A percentile compares a stretch with the other conserved stretches of the same genome.
These are phyloP conservation scores for Oncorhynchus tshawytscha DNA, from an alignment of 2,113 vertebrate genomes.

Conservation along the genomic window DNA sequence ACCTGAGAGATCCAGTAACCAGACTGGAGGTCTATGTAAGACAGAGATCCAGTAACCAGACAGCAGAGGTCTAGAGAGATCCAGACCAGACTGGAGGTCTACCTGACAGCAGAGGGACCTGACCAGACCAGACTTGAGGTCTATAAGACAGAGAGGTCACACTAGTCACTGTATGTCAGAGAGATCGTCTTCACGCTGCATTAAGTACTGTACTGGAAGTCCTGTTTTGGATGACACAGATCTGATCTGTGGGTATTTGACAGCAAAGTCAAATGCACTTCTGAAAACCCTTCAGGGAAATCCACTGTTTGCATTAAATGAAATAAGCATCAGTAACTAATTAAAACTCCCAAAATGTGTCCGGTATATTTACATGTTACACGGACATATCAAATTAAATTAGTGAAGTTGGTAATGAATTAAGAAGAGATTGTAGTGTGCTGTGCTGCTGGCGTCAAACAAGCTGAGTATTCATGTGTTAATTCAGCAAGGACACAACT, in stretches of 20 bases:
- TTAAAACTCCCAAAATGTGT: neutral
- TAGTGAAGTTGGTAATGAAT: neutral
- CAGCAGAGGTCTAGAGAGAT: no score
- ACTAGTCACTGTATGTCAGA: neutral
- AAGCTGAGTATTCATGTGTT: slow-evolving; percentile 33
- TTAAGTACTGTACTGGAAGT: neutral
- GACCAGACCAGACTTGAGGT: no score
- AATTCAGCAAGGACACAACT: slow-evolving; percentile 22
- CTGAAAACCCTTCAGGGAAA: no score
- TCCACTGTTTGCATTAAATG: no score
- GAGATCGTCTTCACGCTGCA: neutral
- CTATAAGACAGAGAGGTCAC: neutral
- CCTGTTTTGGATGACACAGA: neutral
- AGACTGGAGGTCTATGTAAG: no score
- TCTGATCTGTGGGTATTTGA: neutral
- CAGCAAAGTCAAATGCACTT: neutral
- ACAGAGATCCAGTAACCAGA: no score
- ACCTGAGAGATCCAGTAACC: no score
- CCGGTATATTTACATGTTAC: neutral
- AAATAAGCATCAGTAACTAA: neutral
- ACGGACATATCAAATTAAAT: neutral
- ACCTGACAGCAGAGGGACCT: no score
- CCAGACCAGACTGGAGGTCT: no score
- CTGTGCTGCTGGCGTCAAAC: slow-evolving; percentile 32
- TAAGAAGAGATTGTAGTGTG: neutral